Percentiles rank a stretch among this genome's conserved stretches.
These are phyloP conservation scores for Proisotoma minuta DNA, from an alignment of 2,888 invertebrate genomes.

Conservation along the genomic window DNA sequence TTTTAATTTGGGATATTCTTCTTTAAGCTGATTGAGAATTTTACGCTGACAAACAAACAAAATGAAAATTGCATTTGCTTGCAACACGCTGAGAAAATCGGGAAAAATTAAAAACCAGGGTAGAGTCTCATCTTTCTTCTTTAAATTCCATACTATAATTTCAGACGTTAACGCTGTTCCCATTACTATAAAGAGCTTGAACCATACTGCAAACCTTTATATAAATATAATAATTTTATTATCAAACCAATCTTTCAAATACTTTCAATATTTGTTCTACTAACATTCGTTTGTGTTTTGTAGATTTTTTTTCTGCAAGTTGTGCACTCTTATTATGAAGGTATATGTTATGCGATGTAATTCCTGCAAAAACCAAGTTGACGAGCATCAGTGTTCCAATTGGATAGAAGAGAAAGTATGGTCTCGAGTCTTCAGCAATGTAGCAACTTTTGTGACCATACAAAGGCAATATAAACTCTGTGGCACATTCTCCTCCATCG, in stretches of 20 bases:
- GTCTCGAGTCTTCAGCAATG: constrained; percentile 34
- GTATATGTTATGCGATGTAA: constrained; percentile 35
- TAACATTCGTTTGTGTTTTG: constrained; percentile 23
- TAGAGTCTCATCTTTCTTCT: constrained; percentile 21
- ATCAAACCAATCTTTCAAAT: background rate
- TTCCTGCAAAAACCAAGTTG: constrained; percentile 28
- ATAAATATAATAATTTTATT: background rate
- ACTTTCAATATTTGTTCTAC: background rate
- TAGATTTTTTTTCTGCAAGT: constrained; percentile 19
- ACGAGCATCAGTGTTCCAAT: constrained; percentile 32
- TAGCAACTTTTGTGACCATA: constrained; percentile 38
- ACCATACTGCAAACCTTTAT: constrained; percentile 36
- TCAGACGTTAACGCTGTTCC: constrained; percentile 39
- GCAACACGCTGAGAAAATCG: constrained; percentile 39
- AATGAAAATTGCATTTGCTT: constrained; percentile 41
- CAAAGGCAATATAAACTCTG: constrained; percentile 33
- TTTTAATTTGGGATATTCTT: constrained; percentile 32
- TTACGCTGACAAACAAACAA: constrained; percentile 44
- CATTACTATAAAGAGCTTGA: constrained; percentile 44
- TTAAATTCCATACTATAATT: constrained; percentile 32
- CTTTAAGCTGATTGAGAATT: constrained; percentile 31
- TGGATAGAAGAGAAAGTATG: constrained; percentile 42
- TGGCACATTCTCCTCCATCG: constrained; percentile 34
- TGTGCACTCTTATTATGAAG: constrained; percentile 27
- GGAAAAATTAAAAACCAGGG: constrained; percentile 40